Conservation (phyloP, 2,797 vertebrate species). For the Prunella strophiata region DNA sequence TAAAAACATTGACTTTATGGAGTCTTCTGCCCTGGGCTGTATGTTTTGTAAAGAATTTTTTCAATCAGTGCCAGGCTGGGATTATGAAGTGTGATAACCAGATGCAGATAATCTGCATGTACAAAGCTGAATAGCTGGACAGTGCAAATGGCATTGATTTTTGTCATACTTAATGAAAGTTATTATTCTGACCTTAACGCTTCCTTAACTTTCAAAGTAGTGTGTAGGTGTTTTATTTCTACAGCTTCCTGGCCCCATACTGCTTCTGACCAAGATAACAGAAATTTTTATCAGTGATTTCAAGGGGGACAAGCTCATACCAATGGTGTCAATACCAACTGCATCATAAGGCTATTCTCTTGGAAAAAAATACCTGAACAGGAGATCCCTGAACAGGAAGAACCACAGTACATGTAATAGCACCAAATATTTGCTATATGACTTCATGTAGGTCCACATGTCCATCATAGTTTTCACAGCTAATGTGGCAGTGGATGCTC, state of each 20-base stretch:
- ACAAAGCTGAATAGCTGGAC: conserved; percentile 1
- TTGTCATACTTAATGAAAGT: conserved; percentile 33
- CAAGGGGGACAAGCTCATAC: not conserved
- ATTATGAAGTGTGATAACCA: conserved; percentile 49
- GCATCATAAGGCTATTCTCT: not conserved
- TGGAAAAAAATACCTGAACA: not conserved
- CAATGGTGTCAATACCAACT: not conserved
- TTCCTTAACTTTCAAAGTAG: conserved; percentile 3
- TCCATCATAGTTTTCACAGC: not conserved
- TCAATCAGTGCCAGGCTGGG: conserved; percentile 28
- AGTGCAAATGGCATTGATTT: conserved; percentile 25
- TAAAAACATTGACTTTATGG: conserved; percentile 54
- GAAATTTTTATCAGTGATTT: not conserved
- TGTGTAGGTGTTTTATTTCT: not conserved
- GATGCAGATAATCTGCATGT: conserved; percentile 41
- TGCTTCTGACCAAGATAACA: not conserved
- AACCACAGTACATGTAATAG: not conserved
- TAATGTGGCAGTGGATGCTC: not conserved
- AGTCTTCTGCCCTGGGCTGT: conserved; percentile 52
- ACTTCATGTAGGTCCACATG: not conserved
- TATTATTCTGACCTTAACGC: conserved; percentile 4
- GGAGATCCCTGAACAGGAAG: not conserved
- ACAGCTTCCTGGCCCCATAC: not conserved
- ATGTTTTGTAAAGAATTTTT: conserved; percentile 54
- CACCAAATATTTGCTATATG: conserved; percentile 2